Conservation (phyloP, 2,797 vertebrate genomes). For the Enteromius thamalakanensis region DNA sequence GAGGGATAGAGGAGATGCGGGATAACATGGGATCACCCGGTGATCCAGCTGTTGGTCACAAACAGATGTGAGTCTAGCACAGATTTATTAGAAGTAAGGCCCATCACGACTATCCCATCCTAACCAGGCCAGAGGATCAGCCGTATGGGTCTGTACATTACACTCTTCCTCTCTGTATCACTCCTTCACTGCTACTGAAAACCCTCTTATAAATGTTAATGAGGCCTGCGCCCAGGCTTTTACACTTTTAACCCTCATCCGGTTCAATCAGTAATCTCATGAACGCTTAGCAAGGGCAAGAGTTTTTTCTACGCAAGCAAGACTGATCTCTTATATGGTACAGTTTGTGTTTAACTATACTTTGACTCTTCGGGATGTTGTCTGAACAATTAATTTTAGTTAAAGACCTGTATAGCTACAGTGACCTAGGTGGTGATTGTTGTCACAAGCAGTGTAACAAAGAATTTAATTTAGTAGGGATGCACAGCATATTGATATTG, state of each 20-base stretch:
- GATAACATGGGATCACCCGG: constrained; percentile 41
- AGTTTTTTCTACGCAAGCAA: not conserved
- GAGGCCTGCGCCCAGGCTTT: constrained; percentile 29
- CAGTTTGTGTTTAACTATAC: not conserved
- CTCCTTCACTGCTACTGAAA: constrained; percentile 18
- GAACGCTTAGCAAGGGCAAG: not conserved
- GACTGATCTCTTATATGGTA: not conserved
- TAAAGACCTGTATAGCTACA: not conserved
- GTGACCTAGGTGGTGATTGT: not conserved
- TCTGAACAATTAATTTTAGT: not conserved
- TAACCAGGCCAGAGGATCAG: constrained; percentile 24
- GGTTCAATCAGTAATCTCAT: constrained; percentile 29
- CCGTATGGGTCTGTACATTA: constrained; percentile 3
- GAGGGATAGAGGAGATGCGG: constrained; percentile 21
- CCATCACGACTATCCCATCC: constrained; percentile 4
- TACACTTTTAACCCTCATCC: constrained; percentile 33
- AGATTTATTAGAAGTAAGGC: constrained; percentile 33
- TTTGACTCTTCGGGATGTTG: not conserved
- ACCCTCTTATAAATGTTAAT: constrained; percentile 43
- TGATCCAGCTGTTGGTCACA: constrained; percentile 43
- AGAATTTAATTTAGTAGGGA: not conserved
- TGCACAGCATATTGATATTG: not conserved
- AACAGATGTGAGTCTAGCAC: constrained; percentile 34
- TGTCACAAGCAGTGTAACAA: not conserved
- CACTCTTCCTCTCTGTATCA: constrained; percentile 1